Evolutionary conservation across 2,888 invertebrate genomes (phyloP).

Genomic region (Dryococelus australis): DNA sequence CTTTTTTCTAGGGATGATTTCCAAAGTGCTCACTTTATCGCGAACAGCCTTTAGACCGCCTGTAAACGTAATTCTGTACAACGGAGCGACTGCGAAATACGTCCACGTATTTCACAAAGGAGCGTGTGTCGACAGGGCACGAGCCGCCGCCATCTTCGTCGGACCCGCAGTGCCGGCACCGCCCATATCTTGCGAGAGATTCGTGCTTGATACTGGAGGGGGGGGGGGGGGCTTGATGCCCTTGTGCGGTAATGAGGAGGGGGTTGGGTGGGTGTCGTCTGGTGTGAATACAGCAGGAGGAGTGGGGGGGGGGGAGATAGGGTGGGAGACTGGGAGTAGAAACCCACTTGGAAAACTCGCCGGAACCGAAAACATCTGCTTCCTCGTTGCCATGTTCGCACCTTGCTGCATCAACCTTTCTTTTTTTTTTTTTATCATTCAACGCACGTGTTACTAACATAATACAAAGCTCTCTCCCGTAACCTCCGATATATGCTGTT

Average conservation of each 20-base stretch:
- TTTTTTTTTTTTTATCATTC: too few relatives aligned
- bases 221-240: neutral
- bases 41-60: too few relatives aligned
- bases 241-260: neutral
- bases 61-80: too few relatives aligned
- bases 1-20: too few relatives aligned
- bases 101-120: too few relatives aligned
- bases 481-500: too few relatives aligned
- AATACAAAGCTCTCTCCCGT: too few relatives aligned
- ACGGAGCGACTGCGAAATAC: too few relatives aligned
- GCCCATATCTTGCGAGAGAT: slow-evolving; percentile 1
- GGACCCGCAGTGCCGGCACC: neutral
- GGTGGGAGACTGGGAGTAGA: neutral
- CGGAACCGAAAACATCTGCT: neutral
- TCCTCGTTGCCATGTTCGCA: neutral
- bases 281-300: neutral
- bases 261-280: neutral
- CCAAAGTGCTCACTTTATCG: too few relatives aligned
- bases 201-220: neutral
- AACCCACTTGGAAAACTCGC: neutral
- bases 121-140: neutral
- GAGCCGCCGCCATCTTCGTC: neutral
- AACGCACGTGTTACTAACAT: too few relatives aligned
- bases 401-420: neutral
- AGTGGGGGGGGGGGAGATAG: neutral